A percentile compares a stretch with the other conserved stretches of the same genome.
These are phyloP conservation scores for Sebastes jordani DNA, from an alignment of 2,797 vertebrate species.

Conservation along the genomic window DNA sequence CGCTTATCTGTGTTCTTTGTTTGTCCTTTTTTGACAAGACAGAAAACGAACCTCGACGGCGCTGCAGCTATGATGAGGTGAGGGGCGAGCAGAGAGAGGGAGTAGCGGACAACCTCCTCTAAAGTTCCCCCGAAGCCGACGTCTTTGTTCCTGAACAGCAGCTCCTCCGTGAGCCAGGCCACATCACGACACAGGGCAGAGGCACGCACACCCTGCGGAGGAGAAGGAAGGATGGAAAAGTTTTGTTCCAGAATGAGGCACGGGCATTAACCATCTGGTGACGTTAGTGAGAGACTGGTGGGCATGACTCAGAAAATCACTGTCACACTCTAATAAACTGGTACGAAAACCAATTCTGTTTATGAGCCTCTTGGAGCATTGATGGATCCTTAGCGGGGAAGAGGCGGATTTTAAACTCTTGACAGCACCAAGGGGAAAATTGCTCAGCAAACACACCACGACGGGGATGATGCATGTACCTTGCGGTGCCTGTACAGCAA, in stretches of 20 bases:
- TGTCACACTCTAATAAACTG: constrained; percentile 49
- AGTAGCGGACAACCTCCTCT: constrained; percentile 76
- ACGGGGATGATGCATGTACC: constrained; percentile 70
- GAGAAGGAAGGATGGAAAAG: not conserved
- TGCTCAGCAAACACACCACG: not conserved
- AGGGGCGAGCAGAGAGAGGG: constrained; percentile 81
- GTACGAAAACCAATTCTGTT: constrained; percentile 58
- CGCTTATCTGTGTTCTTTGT: not conserved
- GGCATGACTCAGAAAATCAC: constrained; percentile 62
- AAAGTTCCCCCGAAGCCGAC: constrained; percentile 89
- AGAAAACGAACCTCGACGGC: constrained; percentile 64
- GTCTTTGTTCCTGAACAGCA: constrained; percentile 85
- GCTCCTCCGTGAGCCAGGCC: constrained; percentile 87
- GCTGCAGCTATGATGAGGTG: constrained; percentile 71
- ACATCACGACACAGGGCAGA: constrained; percentile 86
- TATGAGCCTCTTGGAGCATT: constrained; percentile 49
- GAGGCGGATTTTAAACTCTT: constrained; percentile 31
- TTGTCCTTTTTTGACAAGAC: constrained; percentile 8
- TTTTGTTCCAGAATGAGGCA: constrained; percentile 14
- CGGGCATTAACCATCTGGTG: constrained; percentile 49
- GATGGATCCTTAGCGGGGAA: constrained; percentile 41
- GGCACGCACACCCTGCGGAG: constrained; percentile 81
- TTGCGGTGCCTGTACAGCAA: constrained; percentile 85
- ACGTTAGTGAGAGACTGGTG: constrained; percentile 36
- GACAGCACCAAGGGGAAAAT: constrained; percentile 1